Base-by-base conservation (phyloP, 2,113 vertebrate species). In the Tachycineta bicolor region DNA sequence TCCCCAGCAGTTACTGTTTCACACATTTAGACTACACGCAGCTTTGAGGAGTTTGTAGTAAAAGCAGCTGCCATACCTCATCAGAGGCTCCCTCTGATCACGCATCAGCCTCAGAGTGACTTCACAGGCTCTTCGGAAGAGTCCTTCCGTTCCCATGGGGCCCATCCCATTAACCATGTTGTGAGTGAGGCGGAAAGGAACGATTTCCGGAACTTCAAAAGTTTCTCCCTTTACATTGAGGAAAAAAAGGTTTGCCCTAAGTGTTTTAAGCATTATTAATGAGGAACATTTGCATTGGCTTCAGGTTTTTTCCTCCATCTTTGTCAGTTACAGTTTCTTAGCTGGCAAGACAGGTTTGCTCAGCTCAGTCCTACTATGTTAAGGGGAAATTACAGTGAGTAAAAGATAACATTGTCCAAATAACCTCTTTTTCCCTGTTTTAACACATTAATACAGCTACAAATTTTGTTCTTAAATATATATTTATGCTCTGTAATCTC, bases 151-250 rank as follows among this genome's bases (percentile, higher is more conserved):
- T 77, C 99, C 99, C 99, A 99, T 99, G 12, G 99, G 99, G 11
- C 99, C 99, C 99, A 99, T 99, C 59, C 99, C 99, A 50, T 99
- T 99, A 69, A 99, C 99, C 99, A 99, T 99, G 95, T 99, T 99
- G 94, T 99, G 99, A 73, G 99, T 99, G 86, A 99, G 98, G 33
- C 99, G 99, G 96, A 99, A 99, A 14, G 99, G 99, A 89, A 99
- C 99, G 19, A 99, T 99, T 96, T 99, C 99, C 5, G 99, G 99
- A 89, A 99, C 98, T 78, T 99, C 99, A 97, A 99, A 99, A 8
- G 99, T 99, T 98, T 99, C 99, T 91, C 99, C 99, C 99, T 99
- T 96, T 80, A 96, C 88, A 94, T 39, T 5, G 83, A 88, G 74
- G 88, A 78, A 64, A 50, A 84, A 83, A 41, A 4, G 5, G 17